Conservation (phyloP, 64 coral and sea anemone species). For the Platygyra sinensis region DNA sequence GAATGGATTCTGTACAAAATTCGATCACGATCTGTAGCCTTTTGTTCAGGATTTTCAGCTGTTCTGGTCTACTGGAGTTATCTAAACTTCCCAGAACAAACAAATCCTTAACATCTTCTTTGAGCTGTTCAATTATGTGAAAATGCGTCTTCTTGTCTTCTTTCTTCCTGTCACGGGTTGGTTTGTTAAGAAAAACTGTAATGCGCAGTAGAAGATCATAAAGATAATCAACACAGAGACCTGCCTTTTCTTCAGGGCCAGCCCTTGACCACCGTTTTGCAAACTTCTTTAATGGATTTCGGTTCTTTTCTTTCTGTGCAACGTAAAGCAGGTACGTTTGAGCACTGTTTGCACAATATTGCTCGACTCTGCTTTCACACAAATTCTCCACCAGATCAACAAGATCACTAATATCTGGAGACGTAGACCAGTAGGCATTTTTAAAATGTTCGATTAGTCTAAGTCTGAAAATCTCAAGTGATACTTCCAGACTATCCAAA, state of each 20-base stretch:
- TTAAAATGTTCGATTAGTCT: background rate
- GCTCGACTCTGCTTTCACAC: background rate
- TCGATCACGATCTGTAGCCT: background rate
- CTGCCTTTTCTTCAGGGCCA: background rate
- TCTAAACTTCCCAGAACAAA: background rate
- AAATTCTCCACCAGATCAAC: background rate
- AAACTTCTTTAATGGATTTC: background rate
- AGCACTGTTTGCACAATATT: background rate
- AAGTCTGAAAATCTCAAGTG: background rate
- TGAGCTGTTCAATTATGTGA: background rate
- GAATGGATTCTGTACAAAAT: background rate
- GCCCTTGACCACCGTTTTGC: background rate
- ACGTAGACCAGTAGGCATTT: background rate
- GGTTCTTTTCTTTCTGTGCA: background rate
- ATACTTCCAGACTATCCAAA: background rate
- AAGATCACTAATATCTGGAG: background rate
- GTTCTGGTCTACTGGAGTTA: background rate
- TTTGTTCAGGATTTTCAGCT: background rate
- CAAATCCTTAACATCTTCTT: background rate
- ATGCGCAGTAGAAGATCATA: background rate
- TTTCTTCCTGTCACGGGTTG: background rate
- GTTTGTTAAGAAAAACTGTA: background rate
- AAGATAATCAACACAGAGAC: background rate
- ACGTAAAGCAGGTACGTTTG: background rate
- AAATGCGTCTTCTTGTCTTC: background rate